Evolutionary conservation across 1,140 invertebrate genomes (phyloP), one percentile per base, ranked within the genome.

Genomic region (Planococcus citri): DNA sequence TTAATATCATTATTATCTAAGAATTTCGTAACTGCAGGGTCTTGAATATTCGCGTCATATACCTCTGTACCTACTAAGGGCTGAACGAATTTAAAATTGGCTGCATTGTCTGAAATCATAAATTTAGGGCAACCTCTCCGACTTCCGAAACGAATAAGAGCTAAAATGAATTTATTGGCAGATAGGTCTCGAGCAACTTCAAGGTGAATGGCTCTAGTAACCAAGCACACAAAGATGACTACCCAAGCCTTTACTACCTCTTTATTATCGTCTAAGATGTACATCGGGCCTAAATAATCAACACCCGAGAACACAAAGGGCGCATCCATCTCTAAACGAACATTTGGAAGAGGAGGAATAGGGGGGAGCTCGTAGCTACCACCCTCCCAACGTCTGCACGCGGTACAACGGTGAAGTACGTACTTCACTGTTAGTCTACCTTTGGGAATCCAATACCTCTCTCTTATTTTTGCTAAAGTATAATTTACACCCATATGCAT

Each of bases 171-270:
- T 0, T 73, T 73, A 64, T 78, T 74, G 0, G 79, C 75, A 0
- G 76, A 73, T 9, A 81, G 64, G 71, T 77, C 73, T 0, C 73
- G 73, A 0, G 79, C 78, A 0, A 79, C 21, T 71, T 82, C 79
- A 6, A 83, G 70, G 70, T 81, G 80, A 14, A 80, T 68, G 1
- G 78, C 79, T 68, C 75, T 76, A 0, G 78, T 79, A 0, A 73
- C 58, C 20, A 79, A 75, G 69, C 79, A 82, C 1, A 80, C 76
- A 71, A 81, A 82, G 12, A 82, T 1, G 22, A 73, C 75, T 12
- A 80, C 69, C 70, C 79, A 82, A 70, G 73, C 70, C 8, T 17
- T 27, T n/a, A 0, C 22, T 12, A 6, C 37, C 0, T 29, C 12
- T 9, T 14, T 0, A 17, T 9, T 0, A 21, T 2, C 20, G 0